Evolutionary conservation across 2,797 vertebrate species (phyloP).

Genomic region (Poeciliopsis gracilis): DNA sequence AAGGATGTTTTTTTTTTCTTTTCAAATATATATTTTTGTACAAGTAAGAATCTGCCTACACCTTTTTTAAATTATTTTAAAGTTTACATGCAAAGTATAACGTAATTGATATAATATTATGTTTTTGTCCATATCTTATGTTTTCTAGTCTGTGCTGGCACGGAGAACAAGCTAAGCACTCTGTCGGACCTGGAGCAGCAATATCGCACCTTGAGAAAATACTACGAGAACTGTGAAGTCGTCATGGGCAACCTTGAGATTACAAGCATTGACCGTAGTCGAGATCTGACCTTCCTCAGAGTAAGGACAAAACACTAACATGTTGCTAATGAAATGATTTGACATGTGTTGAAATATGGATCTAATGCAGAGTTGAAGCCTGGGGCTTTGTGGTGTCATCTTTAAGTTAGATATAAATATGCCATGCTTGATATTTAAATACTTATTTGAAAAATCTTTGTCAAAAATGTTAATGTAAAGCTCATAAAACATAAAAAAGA

Average conservation of each 20-base stretch:
- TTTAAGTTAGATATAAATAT: not conserved
- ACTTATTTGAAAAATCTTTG: no score
- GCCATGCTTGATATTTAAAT: no score
- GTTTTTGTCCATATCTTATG: conserved; percentile 20
- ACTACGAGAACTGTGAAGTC: conserved; percentile 97
- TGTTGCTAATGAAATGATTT: not conserved
- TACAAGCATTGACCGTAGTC: conserved; percentile 95
- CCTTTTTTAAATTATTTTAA: not conserved
- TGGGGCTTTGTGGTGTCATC: not conserved
- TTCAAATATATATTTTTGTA: not conserved
- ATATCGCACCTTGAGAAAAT: conserved; percentile 93
- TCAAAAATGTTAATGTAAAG: no score
- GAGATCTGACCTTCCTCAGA: conserved; percentile 93
- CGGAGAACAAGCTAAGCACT: conserved; percentile 96
- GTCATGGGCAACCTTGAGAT: conserved; percentile 99
- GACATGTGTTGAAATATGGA: not conserved
- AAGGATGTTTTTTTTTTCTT: not conserved
- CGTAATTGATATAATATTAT: conserved; percentile 14
- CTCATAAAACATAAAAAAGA: no score
- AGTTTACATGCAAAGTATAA: not conserved
- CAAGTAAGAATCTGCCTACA: not conserved
- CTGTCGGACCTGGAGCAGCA: conserved; percentile 96
- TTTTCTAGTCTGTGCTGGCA: conserved; percentile 90
- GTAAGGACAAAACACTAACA: conserved; percentile 71
- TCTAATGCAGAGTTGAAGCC: not conserved